Conservation (phyloP, 2,888 invertebrate genomes). For the Meta bourneti region DNA sequence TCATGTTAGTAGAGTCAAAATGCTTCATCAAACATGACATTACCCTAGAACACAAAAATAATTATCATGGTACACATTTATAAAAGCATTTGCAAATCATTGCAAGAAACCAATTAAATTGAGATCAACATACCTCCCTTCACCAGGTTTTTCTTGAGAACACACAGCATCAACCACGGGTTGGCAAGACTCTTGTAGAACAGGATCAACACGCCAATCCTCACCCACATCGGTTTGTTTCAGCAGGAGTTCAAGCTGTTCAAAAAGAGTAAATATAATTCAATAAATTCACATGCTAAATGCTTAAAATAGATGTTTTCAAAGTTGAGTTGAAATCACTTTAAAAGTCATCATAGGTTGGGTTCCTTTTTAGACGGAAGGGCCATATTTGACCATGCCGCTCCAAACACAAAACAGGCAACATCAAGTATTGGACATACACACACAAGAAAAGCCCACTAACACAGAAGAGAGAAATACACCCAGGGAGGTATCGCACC, state of each 20-base stretch:
- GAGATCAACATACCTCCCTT: slow-evolving; percentile 79
- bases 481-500: too few species aligned
- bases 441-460: too few species aligned
- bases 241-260: slow-evolving; percentile 88
- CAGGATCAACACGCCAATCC: slow-evolving; percentile 96
- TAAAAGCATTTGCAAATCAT: not conserved
- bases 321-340: too few species aligned
- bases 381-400: too few species aligned
- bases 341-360: too few species aligned
- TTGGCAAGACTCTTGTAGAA: slow-evolving; percentile 91
- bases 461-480: too few species aligned
- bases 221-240: slow-evolving; percentile 95
- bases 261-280: slow-evolving; percentile 41
- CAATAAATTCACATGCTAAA: slow-evolving; percentile 14
- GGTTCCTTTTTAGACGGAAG: too few species aligned
- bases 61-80: not conserved
- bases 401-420: too few species aligned
- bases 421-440: too few species aligned
- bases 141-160: slow-evolving; percentile 83
- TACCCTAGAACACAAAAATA: slow-evolving; percentile 83
- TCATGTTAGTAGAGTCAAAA: slow-evolving; percentile 91
- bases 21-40: slow-evolving; percentile 97
- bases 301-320: slow-evolving; percentile 22
- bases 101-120: not conserved
- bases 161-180: slow-evolving; percentile 91